Percentiles rank a stretch among this genome's conserved stretches.
phyloP scores from a whole-genome alignment of 2,113 vertebrate genomes.

The Lethenteron camtschaticum region DNA sequence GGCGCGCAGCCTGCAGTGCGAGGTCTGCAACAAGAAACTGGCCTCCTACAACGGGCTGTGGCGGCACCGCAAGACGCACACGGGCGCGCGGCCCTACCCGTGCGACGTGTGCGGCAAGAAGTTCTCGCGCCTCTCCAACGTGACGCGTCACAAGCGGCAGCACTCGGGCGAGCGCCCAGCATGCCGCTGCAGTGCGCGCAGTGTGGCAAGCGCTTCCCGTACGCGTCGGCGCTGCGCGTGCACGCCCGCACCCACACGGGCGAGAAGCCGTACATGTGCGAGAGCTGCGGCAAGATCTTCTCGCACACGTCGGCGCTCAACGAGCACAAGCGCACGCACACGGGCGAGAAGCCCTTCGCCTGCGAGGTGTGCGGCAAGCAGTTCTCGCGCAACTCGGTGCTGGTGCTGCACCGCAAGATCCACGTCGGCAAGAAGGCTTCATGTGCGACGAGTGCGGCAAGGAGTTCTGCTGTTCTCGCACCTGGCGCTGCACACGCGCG shows the following conservation, averaged over 20 bases:
- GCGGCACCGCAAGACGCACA: background rate
- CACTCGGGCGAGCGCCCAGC: background rate
- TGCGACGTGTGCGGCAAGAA: conserved; percentile 2
- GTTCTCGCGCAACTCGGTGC: background rate
- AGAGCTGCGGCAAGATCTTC: conserved; percentile 35
- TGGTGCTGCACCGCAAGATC: background rate
- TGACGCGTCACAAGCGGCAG: background rate
- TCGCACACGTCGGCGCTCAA: conserved; percentile 35
- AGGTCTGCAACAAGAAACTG: too few species aligned
- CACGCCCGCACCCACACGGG: conserved; percentile 14
- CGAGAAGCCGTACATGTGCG: conserved; percentile 25
- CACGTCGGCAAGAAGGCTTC: background rate
- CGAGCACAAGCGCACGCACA: conserved; percentile 25
- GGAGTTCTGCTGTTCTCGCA: background rate
- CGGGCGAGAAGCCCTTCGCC: conserved; percentile 5
- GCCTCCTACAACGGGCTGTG: background rate
- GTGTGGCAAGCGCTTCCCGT: too few species aligned
- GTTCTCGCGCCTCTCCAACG: background rate
- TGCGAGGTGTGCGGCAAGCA: background rate
- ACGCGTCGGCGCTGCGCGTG: too few species aligned
- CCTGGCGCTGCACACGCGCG: background rate
- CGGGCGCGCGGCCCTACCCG: conserved; percentile 5
- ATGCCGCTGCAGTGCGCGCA: background rate
- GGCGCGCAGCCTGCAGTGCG: too few species aligned
- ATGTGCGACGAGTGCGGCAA: background rate